phyloP scores from a whole-genome alignment of 2,888 invertebrate genomes.

The Melieria crassipennis region DNA sequence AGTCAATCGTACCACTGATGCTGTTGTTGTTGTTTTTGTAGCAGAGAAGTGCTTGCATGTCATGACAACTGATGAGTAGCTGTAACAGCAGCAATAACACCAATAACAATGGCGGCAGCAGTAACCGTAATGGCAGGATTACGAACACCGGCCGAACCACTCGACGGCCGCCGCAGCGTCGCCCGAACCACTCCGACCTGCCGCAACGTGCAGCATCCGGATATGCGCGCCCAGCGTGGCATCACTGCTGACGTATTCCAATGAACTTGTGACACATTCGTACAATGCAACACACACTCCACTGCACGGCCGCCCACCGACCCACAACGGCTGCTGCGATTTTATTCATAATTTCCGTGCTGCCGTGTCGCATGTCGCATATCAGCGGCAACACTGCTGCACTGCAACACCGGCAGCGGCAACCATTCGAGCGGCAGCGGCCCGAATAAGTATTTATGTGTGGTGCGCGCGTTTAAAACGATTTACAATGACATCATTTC shows the following conservation, averaged over 20 bases:
- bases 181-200: background rate
- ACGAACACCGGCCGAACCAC: conserved; percentile 10
- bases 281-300: conserved; percentile 2
- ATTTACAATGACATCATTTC: no score
- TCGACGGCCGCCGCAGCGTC: conserved; percentile 12
- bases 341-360: conserved; percentile 17
- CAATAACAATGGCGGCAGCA: conserved; percentile 3
- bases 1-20: background rate
- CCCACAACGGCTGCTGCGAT: background rate
- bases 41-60: conserved; percentile 3
- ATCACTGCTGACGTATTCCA: conserved; percentile 44
- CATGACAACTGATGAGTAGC: conserved; percentile 26
- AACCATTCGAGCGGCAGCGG: no score
- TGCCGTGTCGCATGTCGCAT: no score
- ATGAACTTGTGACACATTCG: conserved; percentile 47
- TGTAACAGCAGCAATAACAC: background rate
- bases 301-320: no score
- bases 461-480: no score
- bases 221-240: conserved; percentile 1
- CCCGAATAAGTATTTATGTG: no score
- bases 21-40: conserved; percentile 7
- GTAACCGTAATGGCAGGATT: no score
- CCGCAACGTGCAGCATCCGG: background rate
- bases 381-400: no score
- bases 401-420: no score